A percentile compares a stretch with the other conserved stretches of the same genome.
These are phyloP conservation scores for Boloria euphrosyne DNA, from an alignment of 2,888 invertebrate genomes.

Conservation along the genomic window DNA sequence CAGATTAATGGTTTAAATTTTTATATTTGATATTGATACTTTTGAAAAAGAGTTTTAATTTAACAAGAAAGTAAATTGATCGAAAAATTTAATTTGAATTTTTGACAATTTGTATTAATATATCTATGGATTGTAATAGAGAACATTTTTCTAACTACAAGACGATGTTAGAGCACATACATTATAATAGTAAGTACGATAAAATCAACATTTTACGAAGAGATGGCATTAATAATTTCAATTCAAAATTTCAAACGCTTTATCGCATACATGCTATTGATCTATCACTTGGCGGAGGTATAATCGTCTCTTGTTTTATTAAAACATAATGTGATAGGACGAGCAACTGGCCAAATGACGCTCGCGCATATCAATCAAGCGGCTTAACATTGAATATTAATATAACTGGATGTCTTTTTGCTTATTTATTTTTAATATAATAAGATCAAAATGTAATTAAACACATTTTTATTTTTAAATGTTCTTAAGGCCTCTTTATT, in stretches of 20 bases:
- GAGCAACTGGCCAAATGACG: conserved; percentile 27
- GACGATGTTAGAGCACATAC: neutral
- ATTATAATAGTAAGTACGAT: neutral
- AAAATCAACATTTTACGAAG: neutral
- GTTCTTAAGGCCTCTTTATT: too few species aligned
- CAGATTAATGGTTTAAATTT: too few species aligned
- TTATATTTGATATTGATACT: too few species aligned
- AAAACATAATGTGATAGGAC: conserved; percentile 27
- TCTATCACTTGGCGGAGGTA: conserved; percentile 14
- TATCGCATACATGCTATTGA: conserved; percentile 21
- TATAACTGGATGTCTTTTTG: conserved; percentile 1
- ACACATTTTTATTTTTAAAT: too few species aligned
- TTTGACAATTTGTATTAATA: too few species aligned
- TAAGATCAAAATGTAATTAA: too few species aligned
- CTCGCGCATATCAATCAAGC: conserved; percentile 25
- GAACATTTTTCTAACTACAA: too few species aligned
- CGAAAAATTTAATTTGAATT: too few species aligned
- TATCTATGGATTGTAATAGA: too few species aligned
- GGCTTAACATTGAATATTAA: conserved; percentile 22
- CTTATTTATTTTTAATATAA: too few species aligned
- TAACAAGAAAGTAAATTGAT: too few species aligned
- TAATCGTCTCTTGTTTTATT: conserved; percentile 24
- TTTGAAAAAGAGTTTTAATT: too few species aligned
- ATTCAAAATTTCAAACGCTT: conserved; percentile 10
- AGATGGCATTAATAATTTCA: conserved; percentile 9